A percentile compares a stretch with the other conserved stretches of the same genome.
Conservation (phyloP, 92 coral and sea anemone genomes). For the Meandrina meandrites region DNA sequence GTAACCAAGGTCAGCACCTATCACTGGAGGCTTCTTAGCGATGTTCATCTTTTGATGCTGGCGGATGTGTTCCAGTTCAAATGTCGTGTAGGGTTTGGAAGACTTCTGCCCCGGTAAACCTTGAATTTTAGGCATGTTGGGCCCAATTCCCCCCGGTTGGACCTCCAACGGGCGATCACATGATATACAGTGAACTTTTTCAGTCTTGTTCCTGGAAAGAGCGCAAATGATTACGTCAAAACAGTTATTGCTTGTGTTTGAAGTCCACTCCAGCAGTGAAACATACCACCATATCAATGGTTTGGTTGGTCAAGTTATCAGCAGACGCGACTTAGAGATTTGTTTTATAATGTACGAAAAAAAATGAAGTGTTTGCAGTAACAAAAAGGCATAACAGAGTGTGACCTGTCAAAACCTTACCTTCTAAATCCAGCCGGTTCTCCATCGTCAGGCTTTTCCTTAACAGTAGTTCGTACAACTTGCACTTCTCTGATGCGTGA, state of each 20-base stretch:
- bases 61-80: slow-evolving; percentile 94
- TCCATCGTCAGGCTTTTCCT: slow-evolving; percentile 82
- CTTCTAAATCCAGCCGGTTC: slow-evolving; percentile 98
- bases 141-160: slow-evolving; percentile 49
- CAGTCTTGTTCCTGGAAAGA: slow-evolving; percentile 61
- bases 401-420: slow-evolving; percentile 30
- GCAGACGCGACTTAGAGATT: too few species aligned
- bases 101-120: slow-evolving; percentile 85
- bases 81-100: slow-evolving; percentile 87
- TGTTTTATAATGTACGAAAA: background rate
- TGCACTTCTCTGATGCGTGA: slow-evolving; percentile 89
- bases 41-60: slow-evolving; percentile 83
- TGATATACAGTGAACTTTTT: slow-evolving; percentile 93
- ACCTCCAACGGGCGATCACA: slow-evolving; percentile 93
- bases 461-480: slow-evolving; percentile 65
- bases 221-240: background rate
- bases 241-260: background rate
- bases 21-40: slow-evolving; percentile 69
- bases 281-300: background rate
- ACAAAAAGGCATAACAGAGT: background rate
- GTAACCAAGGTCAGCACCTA: slow-evolving; percentile 90
- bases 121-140: slow-evolving; percentile 80
- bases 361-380: too few species aligned
- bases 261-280: background rate
- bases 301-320: background rate